A percentile compares a stretch with the other conserved stretches of the same genome.
Conservation (phyloP, 2,797 vertebrate species). For the Buphagus erythrorhynchus region DNA sequence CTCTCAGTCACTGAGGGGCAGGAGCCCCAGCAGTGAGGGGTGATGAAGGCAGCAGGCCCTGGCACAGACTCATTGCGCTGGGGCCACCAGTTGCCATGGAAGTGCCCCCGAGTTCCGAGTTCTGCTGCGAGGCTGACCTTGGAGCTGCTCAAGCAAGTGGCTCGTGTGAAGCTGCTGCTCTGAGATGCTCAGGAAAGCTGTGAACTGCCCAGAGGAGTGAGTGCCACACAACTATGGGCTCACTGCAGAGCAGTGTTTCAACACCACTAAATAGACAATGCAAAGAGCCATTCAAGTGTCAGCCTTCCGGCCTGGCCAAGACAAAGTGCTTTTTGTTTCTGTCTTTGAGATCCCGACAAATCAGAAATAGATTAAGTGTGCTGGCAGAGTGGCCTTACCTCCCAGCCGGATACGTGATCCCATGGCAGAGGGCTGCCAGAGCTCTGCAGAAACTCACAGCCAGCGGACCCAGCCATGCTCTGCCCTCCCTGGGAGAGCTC, state of each 20-base stretch:
- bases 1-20: fast-evolving
- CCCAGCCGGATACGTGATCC: not conserved
- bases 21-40: not conserved
- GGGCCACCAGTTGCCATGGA: not conserved
- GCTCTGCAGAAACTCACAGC: not conserved
- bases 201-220: not conserved
- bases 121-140: not conserved
- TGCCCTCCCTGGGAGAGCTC: not conserved
- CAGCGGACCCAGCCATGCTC: not conserved
- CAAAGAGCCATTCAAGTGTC: not conserved
- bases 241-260: not conserved
- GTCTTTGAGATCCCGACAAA: not conserved
- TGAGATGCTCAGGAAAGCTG: not conserved
- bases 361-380: conserved; percentile 9
- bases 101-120: not conserved
- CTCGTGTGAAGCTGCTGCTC: not conserved
- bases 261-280: not conserved
- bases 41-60: not conserved
- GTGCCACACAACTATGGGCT: not conserved
- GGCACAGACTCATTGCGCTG: not conserved
- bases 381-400: not conserved
- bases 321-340: conserved; percentile 55
- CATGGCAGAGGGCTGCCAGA: not conserved
- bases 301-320: not conserved
- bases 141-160: not conserved